A percentile compares a stretch with the other conserved stretches of the same genome.
These are phyloP conservation scores for Charaxes varanes DNA, from an alignment of 1,140 invertebrate genomes.

Conservation along the genomic window DNA sequence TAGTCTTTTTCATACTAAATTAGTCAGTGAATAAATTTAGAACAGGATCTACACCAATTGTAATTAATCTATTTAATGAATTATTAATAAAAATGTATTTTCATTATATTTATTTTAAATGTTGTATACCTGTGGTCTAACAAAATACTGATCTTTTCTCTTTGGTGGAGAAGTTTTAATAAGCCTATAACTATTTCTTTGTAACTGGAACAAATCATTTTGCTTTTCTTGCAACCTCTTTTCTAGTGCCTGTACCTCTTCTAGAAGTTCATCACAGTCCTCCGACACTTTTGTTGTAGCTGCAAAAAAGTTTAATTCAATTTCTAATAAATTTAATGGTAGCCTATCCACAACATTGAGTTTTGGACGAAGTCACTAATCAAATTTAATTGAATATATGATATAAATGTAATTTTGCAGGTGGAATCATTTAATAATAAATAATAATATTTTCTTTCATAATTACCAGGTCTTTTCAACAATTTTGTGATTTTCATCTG, in stretches of 20 bases:
- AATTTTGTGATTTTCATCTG: slow-evolving; percentile 54
- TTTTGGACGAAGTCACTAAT: too few species aligned
- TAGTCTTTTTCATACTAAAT: too few species aligned
- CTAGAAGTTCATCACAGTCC: slow-evolving; percentile 36
- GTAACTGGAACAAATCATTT: slow-evolving; percentile 51
- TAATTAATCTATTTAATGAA: too few species aligned
- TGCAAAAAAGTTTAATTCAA: slow-evolving; percentile 7
- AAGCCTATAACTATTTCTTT: slow-evolving; percentile 38
- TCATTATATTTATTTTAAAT: too few species aligned
- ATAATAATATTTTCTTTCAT: background rate
- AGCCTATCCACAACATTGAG: too few species aligned
- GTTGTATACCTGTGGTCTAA: slow-evolving; percentile 46
- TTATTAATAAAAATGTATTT: too few species aligned
- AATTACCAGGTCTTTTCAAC: slow-evolving; percentile 44
- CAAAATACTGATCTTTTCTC: slow-evolving; percentile 34
- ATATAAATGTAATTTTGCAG: background rate
- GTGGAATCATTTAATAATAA: background rate
- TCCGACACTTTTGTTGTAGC: slow-evolving; percentile 30
- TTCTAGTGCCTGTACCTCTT: slow-evolving; percentile 41
- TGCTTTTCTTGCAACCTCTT: slow-evolving; percentile 41
- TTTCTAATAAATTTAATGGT: too few species aligned
- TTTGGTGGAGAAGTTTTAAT: slow-evolving; percentile 29
- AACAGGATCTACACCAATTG: too few species aligned
- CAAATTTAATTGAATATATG: background rate
- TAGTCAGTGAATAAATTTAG: too few species aligned